Conservation (phyloP, 2,888 invertebrate species). For the Metopia argyrocephala region DNA sequence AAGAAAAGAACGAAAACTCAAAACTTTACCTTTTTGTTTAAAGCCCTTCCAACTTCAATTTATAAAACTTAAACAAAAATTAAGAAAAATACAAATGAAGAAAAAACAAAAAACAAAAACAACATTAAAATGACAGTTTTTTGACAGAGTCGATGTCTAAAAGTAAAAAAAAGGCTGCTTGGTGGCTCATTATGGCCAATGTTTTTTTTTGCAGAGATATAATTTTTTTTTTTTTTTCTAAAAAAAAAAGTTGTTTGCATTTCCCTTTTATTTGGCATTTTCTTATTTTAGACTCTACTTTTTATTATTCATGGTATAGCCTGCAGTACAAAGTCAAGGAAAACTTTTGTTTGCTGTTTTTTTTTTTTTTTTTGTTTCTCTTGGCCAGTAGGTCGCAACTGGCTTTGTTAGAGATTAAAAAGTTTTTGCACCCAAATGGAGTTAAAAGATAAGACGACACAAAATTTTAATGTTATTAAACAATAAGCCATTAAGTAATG, state of each 20-base stretch:
- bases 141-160: slow-evolving; percentile 52
- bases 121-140: slow-evolving; percentile 59
- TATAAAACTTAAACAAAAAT: not conserved
- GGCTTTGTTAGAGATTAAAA: slow-evolving; percentile 76
- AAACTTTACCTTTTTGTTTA: slow-evolving; percentile 57
- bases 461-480: slow-evolving; percentile 62
- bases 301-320: slow-evolving; percentile 59
- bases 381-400: slow-evolving; percentile 68
- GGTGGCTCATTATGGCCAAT: slow-evolving; percentile 55
- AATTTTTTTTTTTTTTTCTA: not conserved
- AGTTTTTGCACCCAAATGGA: slow-evolving; percentile 73
- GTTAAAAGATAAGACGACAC: slow-evolving; percentile 71
- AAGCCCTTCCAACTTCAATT: slow-evolving; percentile 45
- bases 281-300: not conserved
- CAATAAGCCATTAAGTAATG: slow-evolving; percentile 53
- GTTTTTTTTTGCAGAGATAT: slow-evolving; percentile 34
- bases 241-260: slow-evolving; percentile 19
- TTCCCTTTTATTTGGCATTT: slow-evolving; percentile 22
- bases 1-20: slow-evolving; percentile 3
- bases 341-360: slow-evolving; percentile 49
- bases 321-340: slow-evolving; percentile 7
- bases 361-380: slow-evolving; percentile 49
- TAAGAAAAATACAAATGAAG: not conserved
- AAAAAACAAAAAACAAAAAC: slow-evolving; percentile 26
- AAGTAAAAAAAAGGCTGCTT: too few species aligned